These are phyloP conservation scores for Sphecodes monilicornis DNA, from an alignment of 2,888 invertebrate genomes.

Conservation along the genomic window DNA sequence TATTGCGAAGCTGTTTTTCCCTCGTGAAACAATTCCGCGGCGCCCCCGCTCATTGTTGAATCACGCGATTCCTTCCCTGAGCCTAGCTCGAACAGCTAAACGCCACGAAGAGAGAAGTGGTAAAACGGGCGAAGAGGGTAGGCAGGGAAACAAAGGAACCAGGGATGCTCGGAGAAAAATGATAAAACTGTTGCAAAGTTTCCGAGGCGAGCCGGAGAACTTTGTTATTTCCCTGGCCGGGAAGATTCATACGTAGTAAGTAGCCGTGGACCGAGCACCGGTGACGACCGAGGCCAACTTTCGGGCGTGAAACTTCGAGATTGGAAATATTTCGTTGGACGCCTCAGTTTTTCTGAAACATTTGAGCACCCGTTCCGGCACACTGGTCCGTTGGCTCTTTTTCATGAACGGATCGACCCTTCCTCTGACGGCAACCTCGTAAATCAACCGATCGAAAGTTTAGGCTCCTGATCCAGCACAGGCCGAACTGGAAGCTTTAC, in stretches of 20 bases:
- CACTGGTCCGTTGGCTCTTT: conserved; percentile 18
- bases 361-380: background rate
- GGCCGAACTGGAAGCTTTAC: background rate
- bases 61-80: conserved; percentile 39
- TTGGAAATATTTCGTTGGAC: conserved; percentile 70
- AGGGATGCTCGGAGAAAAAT: conserved; percentile 41
- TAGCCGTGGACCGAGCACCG: conserved; percentile 30
- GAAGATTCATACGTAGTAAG: conserved; percentile 68
- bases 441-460: conserved; percentile 68
- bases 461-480: conserved; percentile 40
- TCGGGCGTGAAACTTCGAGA: conserved; percentile 65
- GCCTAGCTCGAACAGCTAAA: conserved; percentile 23
- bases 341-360: conserved; percentile 33
- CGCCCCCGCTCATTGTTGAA: conserved; percentile 47
- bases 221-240: conserved; percentile 66
- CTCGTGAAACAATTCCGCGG: conserved; percentile 53
- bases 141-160: conserved; percentile 28
- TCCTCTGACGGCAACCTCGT: conserved; percentile 34
- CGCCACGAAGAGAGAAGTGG: background rate
- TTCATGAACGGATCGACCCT: conserved; percentile 8
- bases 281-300: conserved; percentile 57
- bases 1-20: conserved; percentile 40
- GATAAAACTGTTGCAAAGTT: conserved; percentile 66
- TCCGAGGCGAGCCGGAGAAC: conserved; percentile 44
- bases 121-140: background rate